Base-by-base conservation (phyloP, 2,888 invertebrate genomes). In the Volucella zonaria region DNA sequence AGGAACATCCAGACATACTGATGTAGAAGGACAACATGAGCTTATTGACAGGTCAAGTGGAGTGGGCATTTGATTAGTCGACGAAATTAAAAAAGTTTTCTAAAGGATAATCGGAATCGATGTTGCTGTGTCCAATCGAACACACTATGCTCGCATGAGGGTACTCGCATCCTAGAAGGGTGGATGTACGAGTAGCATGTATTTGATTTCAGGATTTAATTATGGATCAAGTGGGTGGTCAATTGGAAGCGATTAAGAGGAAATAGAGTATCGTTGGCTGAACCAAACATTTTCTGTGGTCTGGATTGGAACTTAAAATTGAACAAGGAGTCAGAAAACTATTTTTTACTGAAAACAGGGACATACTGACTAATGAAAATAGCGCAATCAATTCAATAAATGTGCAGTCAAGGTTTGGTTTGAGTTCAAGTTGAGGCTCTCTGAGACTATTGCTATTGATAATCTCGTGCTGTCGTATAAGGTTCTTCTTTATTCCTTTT, bases 1-100 rank as follows among this genome's bases (percentile, higher is more conserved):
- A 15, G 47, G n/a, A 12, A 40, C 58, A 31, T 31, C 6, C 31
- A 31, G 43, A 40, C 8, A 59, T 11, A 42, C 40, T 31, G 40
- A 43, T 47, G 47, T 51, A 23, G 56, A 43, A 58, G 23, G 40
- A 52, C 42, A 43, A 56, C 52, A 45, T 51, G 40, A 47, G 62
- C 52, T 56, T 62, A 70, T 62, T 70, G 77, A 77, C 77, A 62
- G 70, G 76, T 68, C 68, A 68, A 77, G 76, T 62, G 47, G 68
- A 54, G 54, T 54, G 68, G 49, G 70, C 77, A 77, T 70, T 70
- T 77, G 77, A 77, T 77, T 77, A 77, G 77, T 77, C 62, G 52
- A 61, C 56, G 70, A 77, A 77, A 77, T 77, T 77, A 77, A 77
- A 77, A 77, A 77, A 77, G 62, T 77, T 77, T 70, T 68, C 62